Percentiles rank a stretch among this genome's conserved stretches.
Conservation (phyloP, 2,113 vertebrate genomes). For the Sphaerodactylus townsendi region DNA sequence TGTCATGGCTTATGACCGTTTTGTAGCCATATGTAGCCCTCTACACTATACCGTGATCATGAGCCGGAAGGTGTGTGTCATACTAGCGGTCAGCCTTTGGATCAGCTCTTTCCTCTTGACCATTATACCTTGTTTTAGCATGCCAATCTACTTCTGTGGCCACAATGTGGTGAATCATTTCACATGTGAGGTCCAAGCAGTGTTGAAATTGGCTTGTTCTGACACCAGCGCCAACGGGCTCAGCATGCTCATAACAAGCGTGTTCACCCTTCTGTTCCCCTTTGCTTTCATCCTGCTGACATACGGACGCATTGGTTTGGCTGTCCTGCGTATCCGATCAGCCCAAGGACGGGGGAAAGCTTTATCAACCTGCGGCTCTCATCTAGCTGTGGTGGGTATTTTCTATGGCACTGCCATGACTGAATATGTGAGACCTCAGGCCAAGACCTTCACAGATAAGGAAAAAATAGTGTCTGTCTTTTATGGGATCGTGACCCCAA, state of each 20-base stretch:
- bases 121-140: slow-evolving; percentile 14
- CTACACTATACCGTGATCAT: slow-evolving; percentile 56
- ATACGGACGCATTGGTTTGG: slow-evolving; percentile 38
- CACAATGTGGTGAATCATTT: slow-evolving; percentile 50
- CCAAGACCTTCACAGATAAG: slow-evolving; percentile 35
- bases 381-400: slow-evolving; percentile 53
- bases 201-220: slow-evolving; percentile 54
- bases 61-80: slow-evolving; percentile 34
- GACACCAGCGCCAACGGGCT: slow-evolving; percentile 42
- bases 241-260: slow-evolving; percentile 33
- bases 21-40: slow-evolving; percentile 63
- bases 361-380: slow-evolving; percentile 52
- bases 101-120: slow-evolving; percentile 26
- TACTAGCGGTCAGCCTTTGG: slow-evolving; percentile 48
- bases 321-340: slow-evolving; percentile 43
- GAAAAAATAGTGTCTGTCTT: slow-evolving; percentile 55
- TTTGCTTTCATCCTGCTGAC: slow-evolving; percentile 42
- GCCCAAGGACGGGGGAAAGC: slow-evolving; percentile 47
- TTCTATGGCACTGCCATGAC: slow-evolving; percentile 47
- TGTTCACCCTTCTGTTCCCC: slow-evolving; percentile 33
- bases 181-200: slow-evolving; percentile 50
- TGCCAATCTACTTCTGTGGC: slow-evolving; percentile 45
- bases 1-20: slow-evolving; percentile 64
- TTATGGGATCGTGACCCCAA: slow-evolving; percentile 47
- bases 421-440: slow-evolving; percentile 50